A percentile compares a stretch with the other conserved stretches of the same genome.
These are phyloP conservation scores for Idris sp. DNA, from an alignment of 1,140 invertebrate genomes.

Conservation along the genomic window DNA sequence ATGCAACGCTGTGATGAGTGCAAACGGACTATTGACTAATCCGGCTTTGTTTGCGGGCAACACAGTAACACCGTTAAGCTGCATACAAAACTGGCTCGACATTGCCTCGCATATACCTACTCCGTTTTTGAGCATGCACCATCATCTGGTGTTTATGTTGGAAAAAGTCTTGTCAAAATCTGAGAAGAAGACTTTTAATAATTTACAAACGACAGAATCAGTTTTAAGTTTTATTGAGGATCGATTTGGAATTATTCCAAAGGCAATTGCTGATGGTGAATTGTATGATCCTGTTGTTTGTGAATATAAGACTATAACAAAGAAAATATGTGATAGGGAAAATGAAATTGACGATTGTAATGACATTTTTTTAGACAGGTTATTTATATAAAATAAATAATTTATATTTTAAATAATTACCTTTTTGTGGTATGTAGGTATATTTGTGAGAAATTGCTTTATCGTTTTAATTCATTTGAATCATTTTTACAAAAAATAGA, in stretches of 20 bases:
- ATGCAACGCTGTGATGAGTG: slow-evolving; percentile 92
- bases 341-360: slow-evolving; percentile 26
- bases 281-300: slow-evolving; percentile 68
- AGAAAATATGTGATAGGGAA: slow-evolving; percentile 23
- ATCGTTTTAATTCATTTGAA: too few relatives aligned
- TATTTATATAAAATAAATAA: slow-evolving; percentile 20
- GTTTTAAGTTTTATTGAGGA: slow-evolving; percentile 86
- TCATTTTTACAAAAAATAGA: too few relatives aligned
- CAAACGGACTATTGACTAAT: slow-evolving; percentile 92
- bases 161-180: slow-evolving; percentile 86
- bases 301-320: slow-evolving; percentile 58
- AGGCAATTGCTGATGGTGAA: slow-evolving; percentile 15
- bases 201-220: slow-evolving; percentile 82
- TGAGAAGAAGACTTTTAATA: slow-evolving; percentile 88
- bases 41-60: slow-evolving; percentile 90
- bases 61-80: slow-evolving; percentile 84
- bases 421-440: too few relatives aligned
- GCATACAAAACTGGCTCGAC: slow-evolving; percentile 92
- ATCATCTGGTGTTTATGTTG: slow-evolving; percentile 96
- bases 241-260: slow-evolving; percentile 77
- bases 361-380: slow-evolving; percentile 52
- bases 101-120: slow-evolving; percentile 79
- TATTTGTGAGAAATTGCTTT: too few relatives aligned
- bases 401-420: too few relatives aligned
- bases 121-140: slow-evolving; percentile 90